These are phyloP conservation scores for Rhinolophus sinicus DNA, from an alignment of 2,113 vertebrate species.

Conservation along the genomic window DNA sequence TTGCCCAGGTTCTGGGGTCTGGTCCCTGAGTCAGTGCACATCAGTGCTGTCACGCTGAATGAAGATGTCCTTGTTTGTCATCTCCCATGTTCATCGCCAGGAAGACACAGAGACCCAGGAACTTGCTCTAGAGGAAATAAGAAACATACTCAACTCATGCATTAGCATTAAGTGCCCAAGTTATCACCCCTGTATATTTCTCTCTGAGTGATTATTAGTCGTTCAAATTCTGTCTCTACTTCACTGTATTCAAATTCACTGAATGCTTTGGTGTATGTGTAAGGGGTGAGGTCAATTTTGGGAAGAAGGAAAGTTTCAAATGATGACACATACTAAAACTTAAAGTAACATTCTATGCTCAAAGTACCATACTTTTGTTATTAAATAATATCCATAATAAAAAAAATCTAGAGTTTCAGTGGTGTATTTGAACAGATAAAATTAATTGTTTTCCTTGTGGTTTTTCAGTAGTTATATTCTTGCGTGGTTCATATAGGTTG, in stretches of 20 bases:
- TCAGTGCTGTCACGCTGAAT: neutral
- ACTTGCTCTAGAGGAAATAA: neutral
- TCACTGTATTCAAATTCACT: neutral
- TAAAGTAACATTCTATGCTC: neutral
- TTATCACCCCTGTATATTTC: neutral
- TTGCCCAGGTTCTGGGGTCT: neutral
- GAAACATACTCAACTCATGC: neutral
- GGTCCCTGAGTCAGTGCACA: neutral
- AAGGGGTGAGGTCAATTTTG: neutral
- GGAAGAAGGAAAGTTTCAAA: neutral
- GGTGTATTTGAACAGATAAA: slow-evolving; percentile 47
- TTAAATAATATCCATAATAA: neutral
- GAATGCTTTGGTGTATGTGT: neutral
- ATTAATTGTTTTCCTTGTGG: slow-evolving; percentile 65
- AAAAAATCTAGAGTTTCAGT: slow-evolving; percentile 54
- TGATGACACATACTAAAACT: neutral
- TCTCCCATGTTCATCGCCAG: no score
- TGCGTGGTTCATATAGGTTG: slow-evolving; percentile 74
- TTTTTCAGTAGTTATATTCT: slow-evolving; percentile 70
- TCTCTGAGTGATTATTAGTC: neutral
- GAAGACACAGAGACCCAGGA: neutral
- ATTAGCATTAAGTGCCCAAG: neutral
- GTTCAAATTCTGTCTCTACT: neutral
- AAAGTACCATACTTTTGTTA: neutral
- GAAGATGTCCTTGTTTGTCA: neutral